phyloP scores from a whole-genome alignment of 2,888 invertebrate species.

The Scelioninae gen. 1 region DNA sequence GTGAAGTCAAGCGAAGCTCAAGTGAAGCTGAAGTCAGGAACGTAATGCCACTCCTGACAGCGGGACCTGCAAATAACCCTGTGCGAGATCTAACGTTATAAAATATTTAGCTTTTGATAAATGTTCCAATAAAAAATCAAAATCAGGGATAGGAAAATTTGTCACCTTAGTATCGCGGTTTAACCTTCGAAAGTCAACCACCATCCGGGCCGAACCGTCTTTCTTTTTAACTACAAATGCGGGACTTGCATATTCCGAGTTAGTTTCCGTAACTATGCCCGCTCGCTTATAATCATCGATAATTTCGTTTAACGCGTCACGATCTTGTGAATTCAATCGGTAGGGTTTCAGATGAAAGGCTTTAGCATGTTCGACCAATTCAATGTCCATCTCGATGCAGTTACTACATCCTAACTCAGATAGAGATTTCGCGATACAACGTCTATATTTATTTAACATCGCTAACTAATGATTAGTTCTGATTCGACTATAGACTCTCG shows the following conservation, averaged over 20 bases:
- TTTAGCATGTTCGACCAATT: neutral
- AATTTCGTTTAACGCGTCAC: constrained; percentile 42
- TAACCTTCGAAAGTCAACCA: constrained; percentile 45
- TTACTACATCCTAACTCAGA: too few species aligned
- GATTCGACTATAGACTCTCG: too few species aligned
- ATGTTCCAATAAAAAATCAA: neutral
- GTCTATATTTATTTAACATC: too few species aligned
- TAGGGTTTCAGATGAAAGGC: constrained; percentile 42
- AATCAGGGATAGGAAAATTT: constrained; percentile 20
- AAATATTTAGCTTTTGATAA: constrained; percentile 25
- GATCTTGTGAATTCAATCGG: constrained; percentile 41
- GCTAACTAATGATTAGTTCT: too few species aligned
- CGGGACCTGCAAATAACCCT: constrained; percentile 51
- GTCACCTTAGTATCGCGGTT: too few species aligned
- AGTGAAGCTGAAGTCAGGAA: too few species aligned
- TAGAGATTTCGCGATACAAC: too few species aligned
- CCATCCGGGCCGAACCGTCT: constrained; percentile 53
- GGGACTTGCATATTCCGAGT: constrained; percentile 13
- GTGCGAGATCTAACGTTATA: constrained; percentile 35
- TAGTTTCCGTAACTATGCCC: constrained; percentile 53
- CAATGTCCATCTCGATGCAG: too few species aligned
- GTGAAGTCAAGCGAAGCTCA: too few species aligned
- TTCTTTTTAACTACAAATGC: constrained; percentile 57
- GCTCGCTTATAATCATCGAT: constrained; percentile 35
- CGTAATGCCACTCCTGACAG: neutral